Conservation (phyloP, 2,797 vertebrate genomes). For the Bradypus variegatus region DNA sequence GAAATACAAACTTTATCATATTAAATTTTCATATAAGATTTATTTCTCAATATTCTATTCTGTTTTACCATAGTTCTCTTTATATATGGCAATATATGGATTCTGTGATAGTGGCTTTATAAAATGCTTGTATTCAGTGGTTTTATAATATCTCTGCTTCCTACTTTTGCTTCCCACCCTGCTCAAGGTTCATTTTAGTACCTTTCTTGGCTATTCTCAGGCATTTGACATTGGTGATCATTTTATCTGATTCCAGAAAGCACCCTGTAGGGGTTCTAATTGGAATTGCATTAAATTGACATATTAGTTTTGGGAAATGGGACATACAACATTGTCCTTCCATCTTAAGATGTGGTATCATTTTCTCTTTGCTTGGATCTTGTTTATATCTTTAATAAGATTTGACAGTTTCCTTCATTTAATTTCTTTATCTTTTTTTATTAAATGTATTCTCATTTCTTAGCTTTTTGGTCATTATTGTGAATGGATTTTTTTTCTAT, state of each 20-base stretch:
- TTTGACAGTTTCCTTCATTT: background rate
- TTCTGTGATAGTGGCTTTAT: background rate
- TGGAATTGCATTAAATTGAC: constrained; percentile 16
- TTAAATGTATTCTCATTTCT: background rate
- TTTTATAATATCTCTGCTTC: background rate
- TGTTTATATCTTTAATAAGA: constrained; percentile 7
- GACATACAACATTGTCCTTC: background rate
- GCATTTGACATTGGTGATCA: constrained; percentile 32
- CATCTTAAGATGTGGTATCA: constrained; percentile 5
- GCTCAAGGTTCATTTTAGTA: background rate
- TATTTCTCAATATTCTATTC: background rate
- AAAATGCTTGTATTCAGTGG: background rate
- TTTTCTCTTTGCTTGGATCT: constrained; percentile 30
- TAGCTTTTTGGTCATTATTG: constrained; percentile 22
- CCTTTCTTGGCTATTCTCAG: background rate
- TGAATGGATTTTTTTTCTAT: background rate
- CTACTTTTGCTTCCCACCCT: background rate
- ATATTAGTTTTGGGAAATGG: constrained; percentile 14
- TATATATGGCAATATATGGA: background rate
- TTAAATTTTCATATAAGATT: background rate
- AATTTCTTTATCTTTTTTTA: background rate
- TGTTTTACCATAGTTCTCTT: background rate
- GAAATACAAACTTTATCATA: background rate
- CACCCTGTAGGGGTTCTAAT: background rate
- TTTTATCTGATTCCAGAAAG: constrained; percentile 12